Base-by-base conservation (phyloP, 1,140 invertebrate genomes). In the Episyrphus balteatus region DNA sequence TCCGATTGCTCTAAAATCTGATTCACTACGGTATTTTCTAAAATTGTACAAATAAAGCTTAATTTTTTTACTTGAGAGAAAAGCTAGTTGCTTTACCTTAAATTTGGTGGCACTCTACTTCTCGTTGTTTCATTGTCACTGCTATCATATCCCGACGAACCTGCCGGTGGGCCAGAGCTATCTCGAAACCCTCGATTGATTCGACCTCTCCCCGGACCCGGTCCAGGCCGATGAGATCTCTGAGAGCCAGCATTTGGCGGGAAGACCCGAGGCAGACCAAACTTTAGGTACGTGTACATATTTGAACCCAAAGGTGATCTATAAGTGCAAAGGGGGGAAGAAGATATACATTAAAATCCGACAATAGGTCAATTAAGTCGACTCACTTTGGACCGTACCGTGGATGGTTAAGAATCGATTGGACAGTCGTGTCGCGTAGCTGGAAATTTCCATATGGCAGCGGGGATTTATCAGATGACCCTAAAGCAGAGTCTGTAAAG, bases 391-490 rank as follows among this genome's bases (percentile, higher is more conserved):
- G 86, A 54, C 86, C 86, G 72, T 90, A 90, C 60, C 88, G 71
- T 17, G 87, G 88, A 71, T 93, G 90, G 47, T 86, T 84, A n/a
- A 95, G 71, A 39, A 95, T 94, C 14, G 88, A 92, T 70, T 93
- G 89, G 2, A 94, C 90, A 17, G 91, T 94, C 26, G 88, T 90
- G 62, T 94, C 90, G 41, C 88, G 73, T 3, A 95, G 75, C 61
- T 92, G 88, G 68, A 94, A 94, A 66, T 94, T 93, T 21, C 90
- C 90, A 71, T 92, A 92, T 21, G 89, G 89, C 51, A 91, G 73
- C 8, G 88, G 87, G 51, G 86, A 88, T 68, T 92, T 91, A 60
- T 92, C 88, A 17, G 85, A 85, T 32, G 86, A 89, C 21, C 90
- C 90, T 15, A 94, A 72, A 1, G 91, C 92, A 34, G 88, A 92